Percentiles rank a stretch among this genome's conserved stretches.
Evolutionary conservation across 1,140 invertebrate genomes (phyloP).

Genomic region (Neotoxoptera formosana): DNA sequence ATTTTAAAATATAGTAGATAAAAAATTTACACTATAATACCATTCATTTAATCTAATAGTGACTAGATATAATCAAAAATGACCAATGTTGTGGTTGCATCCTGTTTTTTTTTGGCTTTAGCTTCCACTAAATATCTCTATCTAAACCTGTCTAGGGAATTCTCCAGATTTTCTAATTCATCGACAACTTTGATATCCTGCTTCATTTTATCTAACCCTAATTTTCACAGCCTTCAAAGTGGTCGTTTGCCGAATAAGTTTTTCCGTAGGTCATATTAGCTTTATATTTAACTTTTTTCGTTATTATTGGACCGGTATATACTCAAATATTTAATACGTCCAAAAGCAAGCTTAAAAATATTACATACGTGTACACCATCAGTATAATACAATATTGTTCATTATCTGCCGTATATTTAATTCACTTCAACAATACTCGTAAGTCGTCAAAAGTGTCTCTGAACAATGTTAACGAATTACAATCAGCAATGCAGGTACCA

Average conservation of each 20-base stretch:
- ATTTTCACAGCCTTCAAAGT: not conserved
- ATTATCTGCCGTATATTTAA: not conserved
- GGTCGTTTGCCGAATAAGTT: not conserved
- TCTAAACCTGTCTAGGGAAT: not conserved
- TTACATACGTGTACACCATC: not conserved
- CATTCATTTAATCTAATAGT: not conserved
- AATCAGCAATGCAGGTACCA: not conserved
- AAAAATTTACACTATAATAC: not conserved
- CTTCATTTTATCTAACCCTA: not conserved
- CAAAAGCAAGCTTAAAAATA: not conserved
- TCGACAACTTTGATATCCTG: not conserved
- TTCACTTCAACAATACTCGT: not conserved
- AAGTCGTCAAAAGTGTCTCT: not conserved
- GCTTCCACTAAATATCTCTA: not conserved
- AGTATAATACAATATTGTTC: not conserved
- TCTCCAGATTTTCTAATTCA: not conserved
- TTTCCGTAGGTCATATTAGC: not conserved
- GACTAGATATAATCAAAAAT: too few species aligned
- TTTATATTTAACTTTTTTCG: not conserved
- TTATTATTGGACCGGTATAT: not conserved
- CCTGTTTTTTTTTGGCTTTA: not conserved
- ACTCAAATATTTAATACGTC: not conserved
- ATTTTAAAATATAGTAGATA: not conserved
- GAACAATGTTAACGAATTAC: not conserved
- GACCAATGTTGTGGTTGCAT: too few species aligned